These are phyloP conservation scores for Calameuta pallipes DNA, from an alignment of 2,888 invertebrate species.

Conservation along the genomic window DNA sequence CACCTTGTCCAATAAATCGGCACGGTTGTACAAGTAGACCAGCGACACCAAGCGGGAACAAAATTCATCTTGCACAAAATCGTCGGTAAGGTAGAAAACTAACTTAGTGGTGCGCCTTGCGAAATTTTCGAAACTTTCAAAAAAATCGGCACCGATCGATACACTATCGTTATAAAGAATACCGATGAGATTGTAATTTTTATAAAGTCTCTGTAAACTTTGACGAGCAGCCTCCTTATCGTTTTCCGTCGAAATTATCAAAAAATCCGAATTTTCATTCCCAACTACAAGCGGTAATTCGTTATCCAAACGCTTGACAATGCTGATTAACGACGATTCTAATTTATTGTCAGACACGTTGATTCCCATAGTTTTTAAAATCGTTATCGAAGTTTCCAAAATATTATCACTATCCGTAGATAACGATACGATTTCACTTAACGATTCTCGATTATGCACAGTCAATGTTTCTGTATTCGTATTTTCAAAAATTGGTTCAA, in stretches of 20 bases:
- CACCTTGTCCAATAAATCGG: neutral
- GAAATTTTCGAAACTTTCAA: neutral
- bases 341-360: neutral
- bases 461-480: neutral
- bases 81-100: neutral
- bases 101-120: neutral
- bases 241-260: neutral
- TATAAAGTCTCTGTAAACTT: neutral
- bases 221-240: neutral
- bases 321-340: neutral
- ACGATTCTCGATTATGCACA: neutral
- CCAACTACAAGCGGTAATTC: neutral
- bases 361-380: neutral
- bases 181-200: neutral
- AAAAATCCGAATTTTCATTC: neutral
- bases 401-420: neutral
- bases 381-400: neutral
- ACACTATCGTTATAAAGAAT: neutral
- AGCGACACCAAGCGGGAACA: neutral
- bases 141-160: neutral
- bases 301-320: neutral
- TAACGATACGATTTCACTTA: neutral
- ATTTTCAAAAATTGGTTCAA: neutral
- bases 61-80: neutral
- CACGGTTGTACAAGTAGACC: neutral